Percentiles rank a stretch among this genome's conserved stretches.
These are phyloP conservation scores for Siniperca knerii DNA, from an alignment of 2,113 vertebrate species.

Conservation along the genomic window DNA sequence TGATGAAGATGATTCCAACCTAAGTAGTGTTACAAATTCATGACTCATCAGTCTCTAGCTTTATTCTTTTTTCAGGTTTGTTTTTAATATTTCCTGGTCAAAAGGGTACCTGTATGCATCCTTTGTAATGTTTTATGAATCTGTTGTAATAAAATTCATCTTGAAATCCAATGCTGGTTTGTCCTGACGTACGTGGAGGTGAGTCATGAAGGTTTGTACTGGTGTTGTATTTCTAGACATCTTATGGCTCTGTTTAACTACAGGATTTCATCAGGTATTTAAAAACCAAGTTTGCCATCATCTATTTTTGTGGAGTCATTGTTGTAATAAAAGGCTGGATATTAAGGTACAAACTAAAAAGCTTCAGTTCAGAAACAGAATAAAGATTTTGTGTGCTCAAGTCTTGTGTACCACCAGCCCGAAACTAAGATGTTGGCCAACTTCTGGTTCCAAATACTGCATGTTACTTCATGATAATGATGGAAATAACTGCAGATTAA, in stretches of 20 bases:
- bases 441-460: conserved; percentile 54
- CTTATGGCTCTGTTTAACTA: background rate
- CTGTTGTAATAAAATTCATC: conserved; percentile 97
- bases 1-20: conserved; percentile 79
- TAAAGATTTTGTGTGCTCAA: background rate
- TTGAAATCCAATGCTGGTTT: conserved; percentile 93
- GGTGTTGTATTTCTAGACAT: conserved; percentile 27
- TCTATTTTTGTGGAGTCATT: conserved; percentile 1
- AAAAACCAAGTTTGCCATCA: conserved; percentile 60
- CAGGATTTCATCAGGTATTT: conserved; percentile 35
- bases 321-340: background rate
- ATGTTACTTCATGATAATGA: conserved; percentile 34
- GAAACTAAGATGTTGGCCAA: conserved; percentile 59
- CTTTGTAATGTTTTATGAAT: conserved; percentile 95
- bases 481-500: conserved; percentile 25
- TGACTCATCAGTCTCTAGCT: conserved; percentile 91
- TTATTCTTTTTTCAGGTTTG: conserved; percentile 91
- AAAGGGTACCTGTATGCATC: conserved; percentile 90
- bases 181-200: conserved; percentile 91
- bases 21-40: conserved; percentile 86
- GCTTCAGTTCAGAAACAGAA: background rate
- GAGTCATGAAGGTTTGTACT: conserved; percentile 94
- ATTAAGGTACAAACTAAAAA: background rate
- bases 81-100: conserved; percentile 84
- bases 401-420: background rate